phyloP scores from a whole-genome alignment of 1,140 invertebrate genomes.

The Brachionus calyciflorus region DNA sequence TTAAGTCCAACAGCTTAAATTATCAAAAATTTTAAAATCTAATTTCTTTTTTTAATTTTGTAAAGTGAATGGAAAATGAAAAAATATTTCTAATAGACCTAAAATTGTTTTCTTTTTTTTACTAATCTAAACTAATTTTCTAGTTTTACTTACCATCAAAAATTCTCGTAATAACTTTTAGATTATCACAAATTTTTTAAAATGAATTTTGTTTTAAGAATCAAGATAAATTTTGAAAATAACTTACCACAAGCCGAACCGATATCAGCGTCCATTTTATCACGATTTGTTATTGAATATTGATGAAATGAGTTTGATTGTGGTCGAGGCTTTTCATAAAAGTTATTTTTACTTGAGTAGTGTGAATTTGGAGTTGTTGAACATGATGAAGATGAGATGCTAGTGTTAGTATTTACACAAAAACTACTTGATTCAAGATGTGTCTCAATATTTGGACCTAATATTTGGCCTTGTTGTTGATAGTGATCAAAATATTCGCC shows the following conservation, averaged over 20 bases:
- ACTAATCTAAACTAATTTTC: too few relatives aligned
- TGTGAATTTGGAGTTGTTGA: slow-evolving; percentile 45
- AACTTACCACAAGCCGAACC: slow-evolving; percentile 41
- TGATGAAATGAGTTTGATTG: neutral
- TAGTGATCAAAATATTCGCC: neutral
- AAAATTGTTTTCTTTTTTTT: too few relatives aligned
- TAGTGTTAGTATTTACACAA: slow-evolving; percentile 33
- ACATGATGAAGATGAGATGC: slow-evolving; percentile 18
- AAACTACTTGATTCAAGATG: slow-evolving; percentile 15
- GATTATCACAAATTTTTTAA: too few relatives aligned
- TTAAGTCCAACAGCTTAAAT: slow-evolving; percentile 2
- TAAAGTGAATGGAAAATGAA: neutral
- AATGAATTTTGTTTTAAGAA: too few relatives aligned
- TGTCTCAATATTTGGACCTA: neutral
- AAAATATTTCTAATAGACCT: slow-evolving; percentile 8
- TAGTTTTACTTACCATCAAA: slow-evolving; percentile 3
- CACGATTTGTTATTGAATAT: neutral
- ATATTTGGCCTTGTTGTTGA: neutral
- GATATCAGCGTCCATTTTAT: slow-evolving; percentile 25
- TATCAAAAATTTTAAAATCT: too few relatives aligned
- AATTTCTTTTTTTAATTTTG: neutral
- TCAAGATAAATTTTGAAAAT: neutral
- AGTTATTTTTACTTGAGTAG: neutral
- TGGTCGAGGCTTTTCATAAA: neutral
- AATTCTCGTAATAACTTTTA: slow-evolving; percentile 19